Percentiles rank a stretch among this genome's conserved stretches.
Evolutionary conservation across 2,113 vertebrate genomes (phyloP).

Genomic region (human (Homo sapiens)): DNA sequence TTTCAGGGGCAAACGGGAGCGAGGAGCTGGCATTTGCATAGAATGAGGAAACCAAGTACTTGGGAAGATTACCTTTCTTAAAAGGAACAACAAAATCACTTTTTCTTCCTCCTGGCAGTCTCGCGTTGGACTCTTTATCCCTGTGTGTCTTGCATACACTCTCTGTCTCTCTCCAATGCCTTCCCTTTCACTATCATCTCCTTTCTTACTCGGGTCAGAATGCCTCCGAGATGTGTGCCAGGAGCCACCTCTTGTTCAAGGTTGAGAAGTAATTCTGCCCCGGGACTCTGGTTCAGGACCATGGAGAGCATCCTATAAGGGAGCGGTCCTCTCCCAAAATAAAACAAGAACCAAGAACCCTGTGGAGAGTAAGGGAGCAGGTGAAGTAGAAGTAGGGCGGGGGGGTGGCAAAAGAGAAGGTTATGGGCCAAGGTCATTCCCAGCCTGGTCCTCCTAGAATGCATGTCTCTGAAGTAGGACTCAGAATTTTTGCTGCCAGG

Average conservation of each 20-base stretch:
- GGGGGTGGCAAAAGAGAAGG: background rate
- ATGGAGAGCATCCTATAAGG: constrained; percentile 40
- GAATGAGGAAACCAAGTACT: background rate
- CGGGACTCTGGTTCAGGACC: constrained; percentile 60
- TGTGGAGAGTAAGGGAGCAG: background rate
- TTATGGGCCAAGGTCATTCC: background rate
- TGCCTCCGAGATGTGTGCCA: background rate
- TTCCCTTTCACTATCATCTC: background rate
- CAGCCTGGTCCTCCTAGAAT: background rate
- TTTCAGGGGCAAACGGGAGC: background rate
- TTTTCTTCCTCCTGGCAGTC: background rate
- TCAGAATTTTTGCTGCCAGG: background rate
- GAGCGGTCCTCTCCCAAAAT: background rate
- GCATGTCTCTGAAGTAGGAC: background rate
- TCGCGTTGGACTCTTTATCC: background rate
- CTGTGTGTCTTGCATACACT: background rate
- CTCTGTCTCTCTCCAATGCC: background rate
- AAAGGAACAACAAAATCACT: background rate
- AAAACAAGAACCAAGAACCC: background rate
- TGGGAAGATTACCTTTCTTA: background rate
- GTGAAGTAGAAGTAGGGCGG: background rate
- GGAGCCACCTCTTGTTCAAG: background rate
- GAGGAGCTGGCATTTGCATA: background rate
- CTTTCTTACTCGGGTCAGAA: background rate
- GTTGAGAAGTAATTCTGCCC: background rate